A percentile compares a stretch with the other conserved stretches of the same genome.
Conservation (phyloP, 2,888 invertebrate species). For the Neuroscelio doddi region DNA sequence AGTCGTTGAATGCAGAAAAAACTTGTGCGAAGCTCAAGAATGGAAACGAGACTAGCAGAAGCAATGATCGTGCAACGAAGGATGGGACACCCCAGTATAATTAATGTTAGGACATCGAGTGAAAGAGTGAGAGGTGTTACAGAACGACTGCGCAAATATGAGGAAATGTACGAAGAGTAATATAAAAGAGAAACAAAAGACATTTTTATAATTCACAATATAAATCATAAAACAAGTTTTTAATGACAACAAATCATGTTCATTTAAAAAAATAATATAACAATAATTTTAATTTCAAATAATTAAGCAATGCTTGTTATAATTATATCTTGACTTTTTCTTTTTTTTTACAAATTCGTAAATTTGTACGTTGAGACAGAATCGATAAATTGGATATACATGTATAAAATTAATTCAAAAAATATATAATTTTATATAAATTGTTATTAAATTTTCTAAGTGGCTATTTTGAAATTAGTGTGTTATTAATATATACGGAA, state of each 20-base stretch:
- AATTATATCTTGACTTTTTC: neutral
- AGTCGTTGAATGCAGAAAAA: slow-evolving; percentile 20
- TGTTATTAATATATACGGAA: too few relatives aligned
- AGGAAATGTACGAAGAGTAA: neutral
- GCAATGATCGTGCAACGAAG: slow-evolving; percentile 42
- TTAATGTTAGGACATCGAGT: slow-evolving; percentile 38
- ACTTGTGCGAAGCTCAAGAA: slow-evolving; percentile 14
- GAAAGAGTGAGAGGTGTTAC: slow-evolving; percentile 11
- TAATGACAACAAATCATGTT: too few relatives aligned
- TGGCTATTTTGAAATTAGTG: too few relatives aligned
- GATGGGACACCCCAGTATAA: slow-evolving; percentile 44
- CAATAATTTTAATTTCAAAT: too few relatives aligned
- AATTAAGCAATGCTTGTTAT: neutral
- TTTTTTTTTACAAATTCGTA: slow-evolving; percentile 2
- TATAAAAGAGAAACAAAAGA: slow-evolving; percentile 3
- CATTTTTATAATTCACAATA: neutral
- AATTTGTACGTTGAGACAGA: slow-evolving; percentile 6
- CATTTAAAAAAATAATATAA: too few relatives aligned
- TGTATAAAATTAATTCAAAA: too few relatives aligned
- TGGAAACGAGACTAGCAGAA: slow-evolving; percentile 31
- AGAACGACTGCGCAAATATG: slow-evolving; percentile 13
- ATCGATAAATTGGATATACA: too few relatives aligned
- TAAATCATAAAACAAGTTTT: too few relatives aligned
- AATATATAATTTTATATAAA: too few relatives aligned
- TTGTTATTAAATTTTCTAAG: too few relatives aligned